These are phyloP conservation scores for Cybosia mesomella DNA, from an alignment of 2,888 invertebrate genomes.

Conservation along the genomic window DNA sequence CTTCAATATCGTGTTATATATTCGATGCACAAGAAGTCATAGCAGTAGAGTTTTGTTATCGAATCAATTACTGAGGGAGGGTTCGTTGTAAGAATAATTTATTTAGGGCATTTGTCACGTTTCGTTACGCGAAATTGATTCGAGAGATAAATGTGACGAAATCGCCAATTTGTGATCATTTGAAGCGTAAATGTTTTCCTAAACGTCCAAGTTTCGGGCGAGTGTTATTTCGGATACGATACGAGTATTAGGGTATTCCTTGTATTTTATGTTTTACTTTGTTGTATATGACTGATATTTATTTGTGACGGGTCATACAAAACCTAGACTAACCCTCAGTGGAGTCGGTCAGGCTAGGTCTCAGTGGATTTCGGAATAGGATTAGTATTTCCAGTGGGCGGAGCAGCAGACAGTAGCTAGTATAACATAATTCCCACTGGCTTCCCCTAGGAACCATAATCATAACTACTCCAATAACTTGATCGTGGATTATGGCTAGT, in stretches of 20 bases:
- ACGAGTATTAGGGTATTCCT: neutral
- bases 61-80: conserved; percentile 23
- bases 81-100: conserved; percentile 53
- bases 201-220: neutral
- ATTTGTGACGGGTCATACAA: neutral
- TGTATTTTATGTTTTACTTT: neutral
- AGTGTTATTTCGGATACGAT: neutral
- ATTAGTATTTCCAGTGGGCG: too few species aligned
- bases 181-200: conserved; percentile 21
- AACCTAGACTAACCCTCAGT: neutral
- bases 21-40: conserved; percentile 8
- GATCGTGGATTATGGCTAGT: too few species aligned
- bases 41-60: conserved; percentile 15
- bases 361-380: too few species aligned
- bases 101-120: conserved; percentile 60
- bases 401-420: too few species aligned
- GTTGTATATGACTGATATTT: neutral
- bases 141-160: conserved; percentile 51
- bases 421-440: too few species aligned
- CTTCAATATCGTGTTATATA: neutral
- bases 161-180: conserved; percentile 52
- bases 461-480: too few species aligned
- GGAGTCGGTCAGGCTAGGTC: neutral
- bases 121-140: conserved; percentile 54
- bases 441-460: too few species aligned